Conservation (phyloP, 2,797 vertebrate genomes). For the Melanotaenia pygmaea region DNA sequence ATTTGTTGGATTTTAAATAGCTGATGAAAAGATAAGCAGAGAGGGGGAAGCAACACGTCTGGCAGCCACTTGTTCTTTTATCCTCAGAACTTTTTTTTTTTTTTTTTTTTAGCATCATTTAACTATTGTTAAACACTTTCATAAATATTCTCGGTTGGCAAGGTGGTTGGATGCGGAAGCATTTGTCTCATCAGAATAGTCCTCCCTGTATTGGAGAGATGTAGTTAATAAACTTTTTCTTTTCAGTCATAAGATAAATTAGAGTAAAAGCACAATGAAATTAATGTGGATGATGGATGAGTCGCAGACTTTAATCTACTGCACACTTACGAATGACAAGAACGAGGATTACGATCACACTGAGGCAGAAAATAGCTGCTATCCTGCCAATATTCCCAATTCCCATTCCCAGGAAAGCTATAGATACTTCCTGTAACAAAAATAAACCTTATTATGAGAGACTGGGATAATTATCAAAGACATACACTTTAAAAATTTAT, state of each 20-base stretch:
- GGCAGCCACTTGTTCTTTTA: background rate
- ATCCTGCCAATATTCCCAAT: slow-evolving; percentile 53
- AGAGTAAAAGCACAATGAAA: slow-evolving; percentile 1
- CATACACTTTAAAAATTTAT: slow-evolving; percentile 4
- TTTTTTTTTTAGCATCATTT: slow-evolving; percentile 8
- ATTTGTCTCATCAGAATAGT: background rate
- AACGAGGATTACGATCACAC: slow-evolving; percentile 52
- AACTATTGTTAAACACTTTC: slow-evolving; percentile 21
- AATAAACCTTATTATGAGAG: slow-evolving; percentile 9
- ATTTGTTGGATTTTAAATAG: slow-evolving; percentile 11
- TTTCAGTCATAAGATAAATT: background rate
- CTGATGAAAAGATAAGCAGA: background rate
- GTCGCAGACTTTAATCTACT: slow-evolving; percentile 40
- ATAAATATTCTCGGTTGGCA: slow-evolving; percentile 54
- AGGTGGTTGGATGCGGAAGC: background rate
- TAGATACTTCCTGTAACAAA: slow-evolving; percentile 46
- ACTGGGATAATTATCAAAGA: slow-evolving; percentile 10
- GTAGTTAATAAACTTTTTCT: slow-evolving; percentile 5
- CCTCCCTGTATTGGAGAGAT: slow-evolving; percentile 54
- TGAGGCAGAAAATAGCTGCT: slow-evolving; percentile 41
- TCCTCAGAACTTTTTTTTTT: background rate
- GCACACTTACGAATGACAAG: slow-evolving; percentile 63
- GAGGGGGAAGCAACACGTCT: background rate
- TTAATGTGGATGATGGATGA: slow-evolving; percentile 30
- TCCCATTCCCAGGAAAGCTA: slow-evolving; percentile 17